Evolutionary conservation across 2,888 invertebrate species (phyloP), one percentile per base, ranked within the genome.

Genomic region (Orchesella flavescens): DNA sequence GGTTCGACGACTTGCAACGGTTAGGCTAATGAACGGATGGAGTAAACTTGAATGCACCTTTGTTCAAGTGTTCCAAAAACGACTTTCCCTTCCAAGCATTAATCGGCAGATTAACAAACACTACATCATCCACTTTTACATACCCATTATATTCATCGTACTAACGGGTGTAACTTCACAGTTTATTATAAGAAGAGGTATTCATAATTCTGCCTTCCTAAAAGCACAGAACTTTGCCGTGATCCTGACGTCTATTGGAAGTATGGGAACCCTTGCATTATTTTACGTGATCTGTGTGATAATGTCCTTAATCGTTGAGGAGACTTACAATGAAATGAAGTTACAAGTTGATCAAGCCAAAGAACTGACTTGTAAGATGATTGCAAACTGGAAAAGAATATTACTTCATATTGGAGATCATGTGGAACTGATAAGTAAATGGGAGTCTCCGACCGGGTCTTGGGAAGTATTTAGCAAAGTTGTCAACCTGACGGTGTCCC

Each of bases 351-450:
- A 19, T n/a, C 66, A 66, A 17, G 17, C 2, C 15, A 0, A 19
- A 19, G 43, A 17, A 66, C 9, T 66, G 12, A 23, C 46, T 7
- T 23, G 23, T 7, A 71, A 71, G n/a, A 57, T 0, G 1, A 61
- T 73, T 73, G 43, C 61, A 0, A 34, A 55, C 2, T 71, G 71
- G 71, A 71, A 71, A 71, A 19, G 13, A 10, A 55, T 71, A 12
- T 43, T 71, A n/a, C 1, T 71, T 12, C 1, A 19, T 1, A 74
- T 74, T 46, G 65, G 65, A 63, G 21, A 74, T 23, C 74, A 74
- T 15, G 2, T 74, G 1, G 4, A 44, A 13, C 1, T n/a, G 21
- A 17, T 74, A 17, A 17, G 74, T 1, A 49, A 63, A 7, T 74
- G 74, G 63, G 9, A 61, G 44, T 74, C 74, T 4, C 74, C 74